These are phyloP conservation scores for Ypsolopha scabrella DNA, from an alignment of 2,888 invertebrate genomes.

Conservation along the genomic window DNA sequence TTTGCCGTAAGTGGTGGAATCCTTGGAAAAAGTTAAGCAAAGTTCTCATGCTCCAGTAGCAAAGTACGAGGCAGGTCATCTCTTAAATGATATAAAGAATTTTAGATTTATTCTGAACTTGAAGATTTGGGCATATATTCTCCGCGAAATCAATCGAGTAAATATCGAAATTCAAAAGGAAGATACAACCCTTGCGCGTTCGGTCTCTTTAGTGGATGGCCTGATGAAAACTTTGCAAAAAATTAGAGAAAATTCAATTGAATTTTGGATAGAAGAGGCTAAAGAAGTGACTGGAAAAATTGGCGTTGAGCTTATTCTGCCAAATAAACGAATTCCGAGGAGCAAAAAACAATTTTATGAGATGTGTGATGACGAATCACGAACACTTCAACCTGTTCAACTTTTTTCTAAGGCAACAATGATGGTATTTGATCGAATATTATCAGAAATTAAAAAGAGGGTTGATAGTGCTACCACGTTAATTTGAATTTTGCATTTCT, in stretches of 20 bases:
- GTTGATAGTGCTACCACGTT: conserved; percentile 13
- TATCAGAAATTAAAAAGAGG: conserved; percentile 13
- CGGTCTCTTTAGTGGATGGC: conserved; percentile 4
- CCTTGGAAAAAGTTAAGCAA: conserved; percentile 12
- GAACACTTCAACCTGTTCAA: conserved; percentile 12
- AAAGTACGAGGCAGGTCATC: conserved; percentile 12
- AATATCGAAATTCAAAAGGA: conserved; percentile 8
- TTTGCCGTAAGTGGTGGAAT: conserved; percentile 11
- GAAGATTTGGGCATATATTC: conserved; percentile 15
- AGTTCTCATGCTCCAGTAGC: conserved; percentile 14
- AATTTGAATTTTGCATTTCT: conserved; percentile 16
- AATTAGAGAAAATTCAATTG: conserved; percentile 14
- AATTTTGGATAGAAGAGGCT: conserved; percentile 15
- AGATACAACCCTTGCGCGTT: conserved; percentile 5
- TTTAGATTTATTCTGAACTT: conserved; percentile 14
- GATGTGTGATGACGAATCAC: conserved; percentile 15
- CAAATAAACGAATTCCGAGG: conserved; percentile 11
- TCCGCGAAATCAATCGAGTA: conserved; percentile 13
- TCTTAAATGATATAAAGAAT: conserved; percentile 12
- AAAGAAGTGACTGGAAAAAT: conserved; percentile 12
- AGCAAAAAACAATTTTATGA: conserved; percentile 14
- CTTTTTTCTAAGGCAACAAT: conserved; percentile 3
- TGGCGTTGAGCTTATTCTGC: conserved; percentile 9
- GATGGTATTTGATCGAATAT: conserved; percentile 14
- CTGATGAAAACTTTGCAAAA: conserved; percentile 13